Evolutionary conservation across 2,797 vertebrate genomes (phyloP).

Genomic region (Scarus forsteni): DNA sequence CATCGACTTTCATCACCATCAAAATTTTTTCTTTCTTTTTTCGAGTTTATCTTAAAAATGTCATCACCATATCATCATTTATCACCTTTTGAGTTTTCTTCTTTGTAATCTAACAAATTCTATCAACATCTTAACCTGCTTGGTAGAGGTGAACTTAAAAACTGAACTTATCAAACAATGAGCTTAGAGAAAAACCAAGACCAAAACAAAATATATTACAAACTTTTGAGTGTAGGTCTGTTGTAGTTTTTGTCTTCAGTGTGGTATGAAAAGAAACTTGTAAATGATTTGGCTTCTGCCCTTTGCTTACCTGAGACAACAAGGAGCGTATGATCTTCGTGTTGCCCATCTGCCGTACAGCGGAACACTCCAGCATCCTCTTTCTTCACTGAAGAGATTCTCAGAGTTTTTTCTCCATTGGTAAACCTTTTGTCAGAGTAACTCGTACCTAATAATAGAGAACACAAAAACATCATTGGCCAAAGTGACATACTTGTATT

Average conservation of each 20-base stretch:
- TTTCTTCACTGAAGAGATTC: rapidly evolving
- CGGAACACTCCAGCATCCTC: slow-evolving; percentile 49
- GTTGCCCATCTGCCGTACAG: rapidly evolving
- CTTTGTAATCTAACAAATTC: too few species aligned
- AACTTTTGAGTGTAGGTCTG: too few species aligned
- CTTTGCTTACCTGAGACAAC: slow-evolving; percentile 59
- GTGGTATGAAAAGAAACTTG: background rate
- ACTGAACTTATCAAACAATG: too few species aligned
- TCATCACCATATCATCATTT: too few species aligned
- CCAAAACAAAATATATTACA: too few species aligned
- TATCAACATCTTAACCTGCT: too few species aligned
- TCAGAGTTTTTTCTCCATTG: rapidly evolving
- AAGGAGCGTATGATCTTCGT: background rate
- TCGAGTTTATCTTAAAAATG: too few species aligned
- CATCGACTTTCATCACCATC: too few species aligned
- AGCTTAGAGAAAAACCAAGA: too few species aligned
- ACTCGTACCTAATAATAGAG: rapidly evolving
- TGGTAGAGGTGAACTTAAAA: too few species aligned
- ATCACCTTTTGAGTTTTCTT: too few species aligned
- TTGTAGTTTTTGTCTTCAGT: background rate
- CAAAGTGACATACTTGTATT: background rate
- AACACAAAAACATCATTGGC: background rate
- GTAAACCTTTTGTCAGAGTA: rapidly evolving
- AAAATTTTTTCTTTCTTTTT: too few species aligned
- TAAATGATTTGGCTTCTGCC: background rate